Percentiles rank a stretch among this genome's conserved stretches.
These are phyloP conservation scores for Megalops atlanticus DNA, from an alignment of 2,113 vertebrate species.

Conservation along the genomic window DNA sequence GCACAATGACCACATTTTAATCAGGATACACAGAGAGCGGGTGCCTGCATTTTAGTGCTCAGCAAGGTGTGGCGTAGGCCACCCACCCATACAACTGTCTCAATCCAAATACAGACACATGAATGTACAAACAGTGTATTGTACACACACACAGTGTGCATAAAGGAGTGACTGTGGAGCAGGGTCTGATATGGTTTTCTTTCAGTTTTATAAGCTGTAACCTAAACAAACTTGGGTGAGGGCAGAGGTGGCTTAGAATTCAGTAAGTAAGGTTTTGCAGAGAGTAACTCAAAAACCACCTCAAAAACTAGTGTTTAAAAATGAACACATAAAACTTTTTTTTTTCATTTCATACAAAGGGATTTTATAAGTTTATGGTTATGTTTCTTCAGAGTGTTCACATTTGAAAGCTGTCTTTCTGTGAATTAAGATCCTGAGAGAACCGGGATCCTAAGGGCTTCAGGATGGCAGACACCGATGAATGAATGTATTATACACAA, in stretches of 20 bases:
- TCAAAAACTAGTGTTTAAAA: not conserved
- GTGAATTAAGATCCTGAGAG: not conserved
- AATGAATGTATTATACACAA: not conserved
- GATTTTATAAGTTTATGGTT: not conserved
- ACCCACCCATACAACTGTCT: too few species aligned
- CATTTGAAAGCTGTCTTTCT: conserved; percentile 23
- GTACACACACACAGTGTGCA: not conserved
- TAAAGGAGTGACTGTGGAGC: not conserved
- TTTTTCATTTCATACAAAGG: not conserved
- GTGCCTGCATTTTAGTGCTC: too few species aligned
- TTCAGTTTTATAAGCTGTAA: not conserved
- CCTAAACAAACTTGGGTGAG: too few species aligned
- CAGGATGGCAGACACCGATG: not conserved
- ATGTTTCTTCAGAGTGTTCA: conserved; percentile 26
- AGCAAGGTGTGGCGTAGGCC: too few species aligned
- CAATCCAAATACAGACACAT: not conserved
- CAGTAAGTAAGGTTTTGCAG: not conserved
- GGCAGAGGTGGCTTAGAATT: not conserved
- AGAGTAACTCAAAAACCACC: not conserved
- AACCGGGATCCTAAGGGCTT: not conserved
- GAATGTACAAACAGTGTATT: not conserved
- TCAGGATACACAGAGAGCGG: too few species aligned
- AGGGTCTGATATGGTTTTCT: not conserved
- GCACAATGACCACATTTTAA: too few species aligned
- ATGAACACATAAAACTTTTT: not conserved